Evolutionary conservation across 2,888 invertebrate species (phyloP).

Genomic region (Amiota mariae): DNA sequence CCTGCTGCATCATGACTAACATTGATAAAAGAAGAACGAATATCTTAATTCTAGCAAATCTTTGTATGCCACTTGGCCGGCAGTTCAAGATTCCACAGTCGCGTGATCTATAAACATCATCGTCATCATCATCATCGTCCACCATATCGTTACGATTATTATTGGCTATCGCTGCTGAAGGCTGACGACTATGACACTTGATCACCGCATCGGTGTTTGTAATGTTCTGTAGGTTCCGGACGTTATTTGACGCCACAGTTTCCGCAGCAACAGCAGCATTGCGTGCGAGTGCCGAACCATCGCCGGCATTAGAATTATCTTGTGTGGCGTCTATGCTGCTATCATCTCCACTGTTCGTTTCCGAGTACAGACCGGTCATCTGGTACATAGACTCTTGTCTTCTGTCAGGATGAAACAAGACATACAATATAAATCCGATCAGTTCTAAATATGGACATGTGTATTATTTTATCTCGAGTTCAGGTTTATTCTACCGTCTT

Average conservation of each 20-base stretch:
- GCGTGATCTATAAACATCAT: conserved; percentile 79
- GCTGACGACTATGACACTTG: conserved; percentile 88
- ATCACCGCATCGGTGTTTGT: conserved; percentile 62
- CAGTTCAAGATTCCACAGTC: conserved; percentile 92
- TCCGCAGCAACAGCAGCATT: conserved; percentile 18
- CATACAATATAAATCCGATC: conserved; percentile 9
- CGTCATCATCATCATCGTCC: conserved; percentile 76
- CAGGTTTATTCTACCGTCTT: too few relatives aligned
- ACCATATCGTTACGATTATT: conserved; percentile 32
- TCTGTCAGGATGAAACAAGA: conserved; percentile 70
- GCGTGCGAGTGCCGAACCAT: conserved; percentile 10
- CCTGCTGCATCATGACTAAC: conserved; percentile 92
- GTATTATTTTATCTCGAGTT: too few relatives aligned
- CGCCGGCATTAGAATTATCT: conserved; percentile 70
- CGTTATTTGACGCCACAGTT: conserved; percentile 39
- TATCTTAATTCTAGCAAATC: conserved; percentile 92
- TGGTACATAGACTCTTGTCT: conserved; percentile 92
- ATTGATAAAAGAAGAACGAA: conserved; percentile 91
- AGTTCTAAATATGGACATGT: background rate
- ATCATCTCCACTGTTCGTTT: conserved; percentile 78
- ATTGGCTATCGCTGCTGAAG: conserved; percentile 74
- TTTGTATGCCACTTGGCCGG: conserved; percentile 88
- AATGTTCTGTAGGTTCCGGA: conserved; percentile 39
- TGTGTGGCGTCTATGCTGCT: conserved; percentile 75
- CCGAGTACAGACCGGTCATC: conserved; percentile 89